Base-by-base conservation (phyloP, 2,888 invertebrate genomes). In the Lepidonotus clava region DNA sequence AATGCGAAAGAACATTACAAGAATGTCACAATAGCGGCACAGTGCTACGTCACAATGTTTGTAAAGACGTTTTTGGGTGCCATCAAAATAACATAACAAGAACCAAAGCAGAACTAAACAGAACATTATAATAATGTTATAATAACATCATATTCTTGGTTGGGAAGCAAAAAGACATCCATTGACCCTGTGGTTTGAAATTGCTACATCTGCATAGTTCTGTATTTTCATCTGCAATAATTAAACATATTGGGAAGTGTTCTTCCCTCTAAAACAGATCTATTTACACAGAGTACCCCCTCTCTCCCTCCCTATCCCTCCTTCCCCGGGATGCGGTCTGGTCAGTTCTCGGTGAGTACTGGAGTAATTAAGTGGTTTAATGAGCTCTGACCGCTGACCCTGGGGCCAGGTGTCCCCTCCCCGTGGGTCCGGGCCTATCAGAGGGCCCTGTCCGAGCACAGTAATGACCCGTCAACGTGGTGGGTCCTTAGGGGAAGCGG, bases 291-390 rank as follows among this genome's bases (percentile, higher is more conserved):
- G 46, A 61, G 28, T 28, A 32, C 11, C 11, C 28, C 61, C 24
- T n/a, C n/a, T n/a, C n/a, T n/a, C n/a, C n/a, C n/a, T n/a, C n/a
- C n/a, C n/a, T n/a, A n/a, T n/a, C n/a, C n/a, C n/a, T n/a, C n/a
- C n/a, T n/a, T n/a, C n/a, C n/a, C n/a, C n/a, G n/a, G n/a, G 28
- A 61, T n/a, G n/a, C n/a, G n/a, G 61, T 28, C 28, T 61, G 61
- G 24, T 53, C 2, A 61, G 61, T 24, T 24, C 24, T 28, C 28
- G 24, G 24, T 61, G 28, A 61, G 28, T 61, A 32, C 24, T 61
- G 28, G 61, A 61, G 61, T 61, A 61, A 61, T 61, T 61, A 61
- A 32, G 61, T 32, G 28, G 61, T 61, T 61, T 61, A 61, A 61
- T 61, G 21, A 28, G 28, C 61, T 28, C 61, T 61, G 61, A 28